A percentile compares a stretch with the other conserved stretches of the same genome.
These are phyloP conservation scores for Prolemur simus DNA, from an alignment of 2,113 vertebrate genomes.

Conservation along the genomic window DNA sequence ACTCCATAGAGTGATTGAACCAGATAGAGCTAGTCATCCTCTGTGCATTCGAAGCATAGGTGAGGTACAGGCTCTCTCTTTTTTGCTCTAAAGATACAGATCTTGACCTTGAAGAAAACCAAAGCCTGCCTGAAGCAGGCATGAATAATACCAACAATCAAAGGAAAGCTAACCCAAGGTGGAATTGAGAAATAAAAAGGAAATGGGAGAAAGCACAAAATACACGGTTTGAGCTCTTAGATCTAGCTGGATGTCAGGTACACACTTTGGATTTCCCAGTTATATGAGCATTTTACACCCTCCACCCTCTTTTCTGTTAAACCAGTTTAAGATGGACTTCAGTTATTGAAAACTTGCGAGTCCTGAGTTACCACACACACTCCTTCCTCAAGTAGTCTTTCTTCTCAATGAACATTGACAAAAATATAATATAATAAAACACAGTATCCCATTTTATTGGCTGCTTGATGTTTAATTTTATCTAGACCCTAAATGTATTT, in stretches of 20 bases:
- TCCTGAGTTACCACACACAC: neutral
- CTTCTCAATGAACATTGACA: neutral
- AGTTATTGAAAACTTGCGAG: neutral
- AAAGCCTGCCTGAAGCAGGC: neutral
- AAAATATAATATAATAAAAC: neutral
- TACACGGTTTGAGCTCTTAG: neutral
- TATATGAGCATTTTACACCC: neutral
- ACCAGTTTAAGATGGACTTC: neutral
- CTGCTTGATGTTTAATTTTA: neutral
- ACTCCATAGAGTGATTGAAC: neutral
- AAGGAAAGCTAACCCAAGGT: neutral
- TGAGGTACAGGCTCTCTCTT: neutral
- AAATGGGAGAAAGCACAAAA: neutral
- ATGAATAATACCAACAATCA: neutral
- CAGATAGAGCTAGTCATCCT: neutral
- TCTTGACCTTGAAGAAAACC: neutral
- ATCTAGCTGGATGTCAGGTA: neutral
- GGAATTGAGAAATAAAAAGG: neutral
- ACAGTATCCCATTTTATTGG: neutral
- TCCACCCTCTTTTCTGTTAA: neutral
- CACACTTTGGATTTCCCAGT: neutral
- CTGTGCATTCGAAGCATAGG: neutral
- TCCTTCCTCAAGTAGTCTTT: neutral
- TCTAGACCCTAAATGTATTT: neutral
- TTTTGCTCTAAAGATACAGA: neutral